Percentiles rank a stretch among this genome's conserved stretches.
Conservation (phyloP, 2,888 invertebrate species). For the Perithous albicinctus region DNA sequence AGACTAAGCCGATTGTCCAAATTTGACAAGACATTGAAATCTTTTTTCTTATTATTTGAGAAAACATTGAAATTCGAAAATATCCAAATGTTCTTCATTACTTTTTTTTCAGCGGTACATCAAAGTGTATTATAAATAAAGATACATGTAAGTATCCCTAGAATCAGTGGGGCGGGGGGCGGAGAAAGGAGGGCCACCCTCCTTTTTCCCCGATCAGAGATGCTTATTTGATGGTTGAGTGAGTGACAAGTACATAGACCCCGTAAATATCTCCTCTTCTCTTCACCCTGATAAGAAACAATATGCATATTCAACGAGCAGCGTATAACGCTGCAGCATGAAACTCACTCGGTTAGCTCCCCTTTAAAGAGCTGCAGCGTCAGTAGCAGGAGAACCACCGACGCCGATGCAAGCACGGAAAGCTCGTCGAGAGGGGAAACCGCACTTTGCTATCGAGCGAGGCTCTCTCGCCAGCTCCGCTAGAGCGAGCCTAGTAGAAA, state of each 20-base stretch:
- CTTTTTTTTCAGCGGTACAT: background rate
- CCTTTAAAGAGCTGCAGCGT: slow-evolving; percentile 82
- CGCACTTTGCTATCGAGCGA: slow-evolving; percentile 83
- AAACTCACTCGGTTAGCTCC: slow-evolving; percentile 76
- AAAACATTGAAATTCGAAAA: too few relatives aligned
- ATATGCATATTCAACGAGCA: slow-evolving; percentile 16
- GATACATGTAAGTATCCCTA: too few relatives aligned
- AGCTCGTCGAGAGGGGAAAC: slow-evolving; percentile 82
- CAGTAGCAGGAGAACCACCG: slow-evolving; percentile 49
- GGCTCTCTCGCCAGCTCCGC: slow-evolving; percentile 69
- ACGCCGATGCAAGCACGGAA: slow-evolving; percentile 79
- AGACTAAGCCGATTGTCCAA: too few relatives aligned
- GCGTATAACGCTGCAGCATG: slow-evolving; percentile 38
- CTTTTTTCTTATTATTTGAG: too few relatives aligned
- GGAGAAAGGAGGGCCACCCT: too few relatives aligned
- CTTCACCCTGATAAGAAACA: background rate
- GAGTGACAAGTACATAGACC: slow-evolving; percentile 23
- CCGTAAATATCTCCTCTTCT: slow-evolving; percentile 18
- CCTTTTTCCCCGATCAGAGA: slow-evolving; percentile 19
- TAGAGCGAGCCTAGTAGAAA: too few relatives aligned
- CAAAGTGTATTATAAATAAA: background rate
- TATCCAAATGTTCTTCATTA: too few relatives aligned
- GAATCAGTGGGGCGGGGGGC: too few relatives aligned
- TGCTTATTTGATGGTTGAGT: slow-evolving; percentile 20
- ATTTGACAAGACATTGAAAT: too few relatives aligned